phyloP scores from a whole-genome alignment of 2,113 vertebrate species.

The Oreochromis spilurus region DNA sequence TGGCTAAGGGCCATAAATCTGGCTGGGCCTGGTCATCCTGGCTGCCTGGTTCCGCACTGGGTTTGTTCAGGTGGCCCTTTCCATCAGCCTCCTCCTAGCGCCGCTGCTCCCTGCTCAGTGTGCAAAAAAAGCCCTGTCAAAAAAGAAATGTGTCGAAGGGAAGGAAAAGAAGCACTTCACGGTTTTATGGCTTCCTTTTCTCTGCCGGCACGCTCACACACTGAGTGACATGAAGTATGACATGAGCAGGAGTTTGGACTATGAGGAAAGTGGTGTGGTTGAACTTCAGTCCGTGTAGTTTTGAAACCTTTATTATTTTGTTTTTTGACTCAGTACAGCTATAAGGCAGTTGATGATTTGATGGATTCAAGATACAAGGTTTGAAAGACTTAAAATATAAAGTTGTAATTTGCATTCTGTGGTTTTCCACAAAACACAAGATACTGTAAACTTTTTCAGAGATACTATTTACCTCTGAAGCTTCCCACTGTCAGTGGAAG shows the following conservation, averaged over 20 bases:
- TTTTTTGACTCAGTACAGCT: not conserved
- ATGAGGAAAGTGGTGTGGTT: constrained; percentile 36
- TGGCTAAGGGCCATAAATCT: constrained; percentile 60
- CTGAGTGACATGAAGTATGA: constrained; percentile 30
- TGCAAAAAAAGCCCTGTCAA: constrained; percentile 15
- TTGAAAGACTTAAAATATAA: not conserved
- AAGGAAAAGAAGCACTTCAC: constrained; percentile 44
- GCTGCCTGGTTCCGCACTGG: constrained; percentile 41
- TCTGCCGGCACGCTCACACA: constrained; percentile 28
- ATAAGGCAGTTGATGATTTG: not conserved
- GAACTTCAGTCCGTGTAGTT: constrained; percentile 12
- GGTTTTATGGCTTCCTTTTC: constrained; percentile 63
- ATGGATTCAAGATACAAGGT: not conserved
- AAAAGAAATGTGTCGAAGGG: constrained; percentile 42
- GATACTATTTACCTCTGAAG: not conserved
- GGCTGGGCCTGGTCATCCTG: constrained; percentile 26
- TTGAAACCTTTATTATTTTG: constrained; percentile 4
- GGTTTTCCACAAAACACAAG: not conserved
- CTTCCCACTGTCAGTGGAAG: not conserved
- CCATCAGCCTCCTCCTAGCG: constrained; percentile 47
- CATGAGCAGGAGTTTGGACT: not conserved
- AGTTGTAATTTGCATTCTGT: not conserved
- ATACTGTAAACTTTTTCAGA: not conserved
- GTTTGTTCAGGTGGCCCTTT: constrained; percentile 72
- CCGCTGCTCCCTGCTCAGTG: constrained; percentile 28